A percentile compares a stretch with the other conserved stretches of the same genome.
phyloP scores from a whole-genome alignment of 2,113 vertebrate species.

The Ranitomeya variabilis region DNA sequence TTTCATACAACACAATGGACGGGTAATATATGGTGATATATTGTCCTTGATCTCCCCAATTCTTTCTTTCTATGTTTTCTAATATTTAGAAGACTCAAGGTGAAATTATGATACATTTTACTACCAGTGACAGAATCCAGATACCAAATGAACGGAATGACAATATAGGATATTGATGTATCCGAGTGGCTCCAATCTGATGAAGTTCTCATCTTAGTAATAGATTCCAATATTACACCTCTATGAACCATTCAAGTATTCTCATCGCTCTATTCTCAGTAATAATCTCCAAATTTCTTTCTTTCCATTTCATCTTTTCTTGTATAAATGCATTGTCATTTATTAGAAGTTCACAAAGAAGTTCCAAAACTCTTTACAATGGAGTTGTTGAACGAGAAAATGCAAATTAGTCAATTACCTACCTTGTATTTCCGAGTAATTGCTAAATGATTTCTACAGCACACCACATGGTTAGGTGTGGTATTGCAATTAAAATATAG shows the following conservation, averaged over 20 bases:
- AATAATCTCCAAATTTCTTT: background rate
- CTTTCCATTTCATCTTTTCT: background rate
- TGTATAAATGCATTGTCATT: background rate
- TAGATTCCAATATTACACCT: conserved; percentile 9
- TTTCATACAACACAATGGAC: conserved; percentile 9
- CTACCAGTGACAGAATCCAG: conserved; percentile 1
- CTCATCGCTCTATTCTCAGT: background rate
- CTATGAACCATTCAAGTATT: background rate
- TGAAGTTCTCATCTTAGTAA: background rate
- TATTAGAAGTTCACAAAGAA: background rate
- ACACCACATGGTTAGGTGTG: no score
- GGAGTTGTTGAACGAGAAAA: no score
- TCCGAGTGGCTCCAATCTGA: background rate
- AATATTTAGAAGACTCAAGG: background rate
- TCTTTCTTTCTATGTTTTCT: conserved; percentile 29
- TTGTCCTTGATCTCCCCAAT: conserved; percentile 1
- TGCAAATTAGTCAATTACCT: no score
- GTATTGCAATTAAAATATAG: no score
- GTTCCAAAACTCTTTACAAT: background rate
- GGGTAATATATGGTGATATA: background rate
- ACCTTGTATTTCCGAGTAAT: no score
- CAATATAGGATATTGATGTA: background rate
- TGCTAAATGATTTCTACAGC: no score
- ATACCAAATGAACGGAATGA: conserved; percentile 25
- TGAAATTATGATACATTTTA: conserved; percentile 16